Evolutionary conservation across 2,113 vertebrate species (phyloP), one percentile per base, ranked within the genome.

Genomic region (Gopherus evgoodei): DNA sequence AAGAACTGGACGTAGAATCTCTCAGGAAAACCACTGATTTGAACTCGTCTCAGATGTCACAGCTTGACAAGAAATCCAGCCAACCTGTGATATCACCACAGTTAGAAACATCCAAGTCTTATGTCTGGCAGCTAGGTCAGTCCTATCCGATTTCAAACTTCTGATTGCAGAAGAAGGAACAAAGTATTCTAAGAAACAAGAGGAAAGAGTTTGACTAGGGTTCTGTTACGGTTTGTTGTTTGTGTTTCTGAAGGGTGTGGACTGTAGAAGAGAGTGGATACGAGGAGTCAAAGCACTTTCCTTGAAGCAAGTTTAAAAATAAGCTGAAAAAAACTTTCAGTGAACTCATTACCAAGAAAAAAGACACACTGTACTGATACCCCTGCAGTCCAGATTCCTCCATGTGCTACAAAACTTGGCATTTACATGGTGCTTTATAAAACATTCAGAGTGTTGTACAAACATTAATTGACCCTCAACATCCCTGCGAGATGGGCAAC

Each of bases 1-100:
- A n/a, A 0, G 1, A 56, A 4, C 24, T 0, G 56, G 8, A 1
- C 47, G 49, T 87, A 3, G 59, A 75, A 38, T 29, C 8, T 11
- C 86, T n/a, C 3, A 17, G 6, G 11, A 75, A n/a, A 5, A 5
- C 2, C 29, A 82, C 4, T 38, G 4, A 86, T 83, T 62, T 78
- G 44, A 86, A 38, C 3, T 84, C 47, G 81, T 57, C 22, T 87
- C 44, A 90, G 76, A 92, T 54, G 11, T n/a, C 83, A 42, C 3
- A 25, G 52, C 14, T 4, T 72, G 5, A 81, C 44, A 57, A 65
- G 91, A 31, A 47, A 93, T 90, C 81, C 54, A 86, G 11, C 7
- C 62, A n/a, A 91, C 69, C 31, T 76, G 10, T 11, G 22, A 9
- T 38, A 90, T 42, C 4, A 54, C 1, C 22, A 72, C 2, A 4